Evolutionary conservation across 2,797 vertebrate genomes (phyloP), one percentile per base, ranked within the genome.

Genomic region (Hafferia zeledoni): DNA sequence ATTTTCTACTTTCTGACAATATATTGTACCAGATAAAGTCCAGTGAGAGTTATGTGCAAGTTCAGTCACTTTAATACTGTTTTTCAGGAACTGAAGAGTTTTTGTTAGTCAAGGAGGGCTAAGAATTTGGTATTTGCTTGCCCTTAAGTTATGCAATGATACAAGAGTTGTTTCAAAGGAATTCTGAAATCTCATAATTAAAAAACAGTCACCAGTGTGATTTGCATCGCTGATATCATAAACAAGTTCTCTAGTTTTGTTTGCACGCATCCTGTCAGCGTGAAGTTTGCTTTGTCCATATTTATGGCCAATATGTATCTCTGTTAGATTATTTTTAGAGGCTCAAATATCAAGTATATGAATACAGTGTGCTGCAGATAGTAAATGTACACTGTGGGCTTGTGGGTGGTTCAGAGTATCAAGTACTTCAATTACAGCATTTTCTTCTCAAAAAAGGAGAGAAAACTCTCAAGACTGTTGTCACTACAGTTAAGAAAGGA

Each of bases 1-100:
- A 55, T 96, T 95, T 97, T 96, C 93, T 96, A 81, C 94, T 96
- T 96, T 93, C 94, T 95, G 94, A 92, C 95, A 92, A 57, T 91
- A 44, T 27, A 67, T 55, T 87, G 78, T 77, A 61, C 74, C 87
- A 92, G 96, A 96, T 94, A 95, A 97, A 91, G 94, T 90, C 94
- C 77, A 71, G 55, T 50, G 93, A 96, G 97, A 95, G 80, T 94
- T 96, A 75, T 64, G 25, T 75, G 88, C 87, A 67, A 89, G 78
- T 96, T 96, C 94, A 93, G 37, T 79, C 78, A 84, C 90, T 97
- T 31, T 9, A 94, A 74, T 94, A 47, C 41, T 79, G 31, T 89
- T 96, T 93, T 83, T 94, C 55, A 64, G 78, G 71, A 80, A 59
- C 71, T 22, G 79, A 35, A 87, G 67, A 25, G 31, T 53, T 94